These are phyloP conservation scores for Cinclus cinclus DNA, from an alignment of 2,113 vertebrate genomes.

Conservation along the genomic window DNA sequence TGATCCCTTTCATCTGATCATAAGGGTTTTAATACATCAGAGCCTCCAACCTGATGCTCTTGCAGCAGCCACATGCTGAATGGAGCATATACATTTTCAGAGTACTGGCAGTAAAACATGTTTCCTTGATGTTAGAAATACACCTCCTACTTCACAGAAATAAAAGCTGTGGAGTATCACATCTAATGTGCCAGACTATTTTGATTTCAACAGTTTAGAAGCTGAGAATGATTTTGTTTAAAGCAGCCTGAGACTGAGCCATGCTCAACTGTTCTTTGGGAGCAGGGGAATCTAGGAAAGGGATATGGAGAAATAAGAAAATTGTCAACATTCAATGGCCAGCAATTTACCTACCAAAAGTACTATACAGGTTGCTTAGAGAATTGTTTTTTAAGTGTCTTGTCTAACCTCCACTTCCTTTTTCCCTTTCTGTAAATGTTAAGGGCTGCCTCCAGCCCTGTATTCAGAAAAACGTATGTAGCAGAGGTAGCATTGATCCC, in stretches of 20 bases:
- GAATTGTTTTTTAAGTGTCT: not conserved
- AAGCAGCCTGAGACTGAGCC: slow-evolving; percentile 10
- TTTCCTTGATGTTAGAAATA: slow-evolving; percentile 38
- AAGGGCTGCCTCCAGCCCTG: not conserved
- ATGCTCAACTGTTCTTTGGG: not conserved
- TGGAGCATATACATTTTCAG: not conserved
- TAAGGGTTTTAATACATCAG: not conserved
- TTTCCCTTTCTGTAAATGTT: not conserved
- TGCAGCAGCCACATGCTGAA: not conserved
- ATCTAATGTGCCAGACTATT: slow-evolving; percentile 44
- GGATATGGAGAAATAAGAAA: not conserved
- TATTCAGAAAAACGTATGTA: not conserved
- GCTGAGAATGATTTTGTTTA: slow-evolving; percentile 6
- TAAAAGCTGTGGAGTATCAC: slow-evolving; percentile 33
- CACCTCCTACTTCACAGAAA: slow-evolving; percentile 50
- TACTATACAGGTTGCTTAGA: not conserved
- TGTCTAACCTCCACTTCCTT: not conserved
- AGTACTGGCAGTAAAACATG: slow-evolving; percentile 13
- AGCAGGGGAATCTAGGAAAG: not conserved
- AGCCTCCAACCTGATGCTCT: not conserved
- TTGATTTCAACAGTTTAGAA: slow-evolving; percentile 36
- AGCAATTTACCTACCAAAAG: not conserved
- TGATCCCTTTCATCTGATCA: not conserved
- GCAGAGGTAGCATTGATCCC: not conserved
- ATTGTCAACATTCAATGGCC: not conserved